Conservation (phyloP, 2,888 invertebrate genomes). For the Diplazon laetatorius region DNA sequence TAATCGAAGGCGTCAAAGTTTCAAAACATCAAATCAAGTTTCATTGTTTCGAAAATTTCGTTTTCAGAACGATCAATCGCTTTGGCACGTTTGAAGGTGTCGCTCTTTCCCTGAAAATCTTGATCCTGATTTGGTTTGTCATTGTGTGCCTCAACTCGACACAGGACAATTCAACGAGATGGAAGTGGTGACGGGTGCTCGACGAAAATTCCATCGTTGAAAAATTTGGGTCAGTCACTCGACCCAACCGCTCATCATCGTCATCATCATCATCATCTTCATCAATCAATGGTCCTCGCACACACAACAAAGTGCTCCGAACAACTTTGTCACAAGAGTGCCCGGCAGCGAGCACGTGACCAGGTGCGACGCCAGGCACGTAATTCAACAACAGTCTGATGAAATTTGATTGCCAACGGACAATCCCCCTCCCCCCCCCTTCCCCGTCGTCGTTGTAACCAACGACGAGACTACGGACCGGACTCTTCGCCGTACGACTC, state of each 20-base stretch:
- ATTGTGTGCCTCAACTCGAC: conserved; percentile 48
- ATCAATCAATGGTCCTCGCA: conserved; percentile 35
- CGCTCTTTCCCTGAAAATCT: conserved; percentile 5
- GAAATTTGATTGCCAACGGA: conserved; percentile 40
- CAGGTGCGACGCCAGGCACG: conserved; percentile 6
- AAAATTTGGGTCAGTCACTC: conserved; percentile 66
- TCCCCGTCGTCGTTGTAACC: background rate
- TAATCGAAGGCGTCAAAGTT: too few species aligned
- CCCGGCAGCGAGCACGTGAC: conserved; percentile 10
- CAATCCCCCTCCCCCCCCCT: too few species aligned
- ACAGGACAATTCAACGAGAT: conserved; percentile 55
- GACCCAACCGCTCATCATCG: background rate
- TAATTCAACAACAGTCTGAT: conserved; percentile 12
- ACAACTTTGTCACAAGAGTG: conserved; percentile 26
- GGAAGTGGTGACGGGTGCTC: conserved; percentile 39
- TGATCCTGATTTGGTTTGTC: conserved; percentile 63
- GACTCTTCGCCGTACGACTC: background rate
- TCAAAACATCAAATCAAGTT: too few species aligned
- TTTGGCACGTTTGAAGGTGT: conserved; percentile 37
- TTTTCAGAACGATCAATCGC: too few species aligned
- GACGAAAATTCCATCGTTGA: conserved; percentile 59
- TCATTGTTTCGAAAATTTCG: too few species aligned
- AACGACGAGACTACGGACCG: too few species aligned
- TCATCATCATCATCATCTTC: conserved; percentile 1
- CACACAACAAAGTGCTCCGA: background rate